A percentile compares a stretch with the other conserved stretches of the same genome.
These are phyloP conservation scores for Drosophila nannoptera DNA, from an alignment of 1,140 invertebrate species.

Conservation along the genomic window DNA sequence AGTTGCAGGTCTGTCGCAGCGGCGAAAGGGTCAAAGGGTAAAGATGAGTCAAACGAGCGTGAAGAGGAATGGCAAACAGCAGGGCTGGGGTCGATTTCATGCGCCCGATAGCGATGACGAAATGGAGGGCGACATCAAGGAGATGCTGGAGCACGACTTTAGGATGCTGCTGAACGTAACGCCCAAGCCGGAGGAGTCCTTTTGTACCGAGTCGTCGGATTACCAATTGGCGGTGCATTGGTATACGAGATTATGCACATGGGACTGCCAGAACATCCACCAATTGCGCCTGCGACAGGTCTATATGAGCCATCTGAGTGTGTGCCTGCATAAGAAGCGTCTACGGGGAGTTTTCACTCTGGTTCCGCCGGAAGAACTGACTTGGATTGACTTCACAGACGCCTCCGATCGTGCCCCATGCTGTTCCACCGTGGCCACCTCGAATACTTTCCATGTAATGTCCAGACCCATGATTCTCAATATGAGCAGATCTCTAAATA, in stretches of 20 bases:
- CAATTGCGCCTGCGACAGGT: constrained; percentile 55
- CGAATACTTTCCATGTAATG: constrained; percentile 19
- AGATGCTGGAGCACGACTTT: constrained; percentile 42
- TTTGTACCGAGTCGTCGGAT: constrained; percentile 31
- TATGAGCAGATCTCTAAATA: not conserved
- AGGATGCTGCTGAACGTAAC: constrained; percentile 32
- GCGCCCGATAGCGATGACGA: not conserved
- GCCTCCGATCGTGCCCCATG: not conserved
- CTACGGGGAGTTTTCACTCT: constrained; percentile 46
- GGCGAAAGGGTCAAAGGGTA: not conserved
- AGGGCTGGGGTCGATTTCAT: not conserved
- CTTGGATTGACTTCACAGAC: constrained; percentile 48
- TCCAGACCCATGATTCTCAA: constrained; percentile 4
- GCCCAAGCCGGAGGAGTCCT: constrained; percentile 42
- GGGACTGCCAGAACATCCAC: constrained; percentile 27
- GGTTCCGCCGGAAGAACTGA: constrained; percentile 34
- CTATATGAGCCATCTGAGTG: constrained; percentile 65
- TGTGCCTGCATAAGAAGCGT: constrained; percentile 49
- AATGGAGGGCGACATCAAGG: not conserved
- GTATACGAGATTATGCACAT: constrained; percentile 48
- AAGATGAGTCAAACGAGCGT: not conserved
- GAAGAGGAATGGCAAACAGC: not conserved
- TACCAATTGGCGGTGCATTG: constrained; percentile 35
- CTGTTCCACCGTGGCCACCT: not conserved
- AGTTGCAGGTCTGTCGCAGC: not conserved